These are phyloP conservation scores for Eupithecia pulchellata DNA, from an alignment of 2,888 invertebrate species.

Conservation along the genomic window DNA sequence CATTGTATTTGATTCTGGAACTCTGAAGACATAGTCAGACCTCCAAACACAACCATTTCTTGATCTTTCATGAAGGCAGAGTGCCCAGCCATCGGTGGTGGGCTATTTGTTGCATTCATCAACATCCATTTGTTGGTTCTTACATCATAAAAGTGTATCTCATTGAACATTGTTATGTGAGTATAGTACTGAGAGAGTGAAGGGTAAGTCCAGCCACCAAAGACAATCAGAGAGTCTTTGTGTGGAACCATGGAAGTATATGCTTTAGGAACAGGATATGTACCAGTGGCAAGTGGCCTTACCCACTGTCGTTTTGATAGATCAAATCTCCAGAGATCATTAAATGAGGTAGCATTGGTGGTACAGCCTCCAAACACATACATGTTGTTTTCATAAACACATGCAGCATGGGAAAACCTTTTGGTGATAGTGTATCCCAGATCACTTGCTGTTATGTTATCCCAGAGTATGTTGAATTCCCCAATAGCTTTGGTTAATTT, in stretches of 20 bases:
- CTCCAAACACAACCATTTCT: slow-evolving; percentile 94
- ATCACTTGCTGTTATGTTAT: slow-evolving; percentile 84
- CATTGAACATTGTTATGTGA: slow-evolving; percentile 95
- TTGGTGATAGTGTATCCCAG: slow-evolving; percentile 92
- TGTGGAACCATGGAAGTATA: slow-evolving; percentile 96
- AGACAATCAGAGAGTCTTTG: slow-evolving; percentile 92
- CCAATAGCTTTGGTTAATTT: slow-evolving; percentile 91
- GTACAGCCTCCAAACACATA: slow-evolving; percentile 99
- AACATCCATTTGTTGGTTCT: slow-evolving; percentile 91
- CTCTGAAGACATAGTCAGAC: slow-evolving; percentile 84
- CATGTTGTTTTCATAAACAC: slow-evolving; percentile 93
- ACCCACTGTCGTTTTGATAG: slow-evolving; percentile 94
- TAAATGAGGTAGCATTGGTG: slow-evolving; percentile 96
- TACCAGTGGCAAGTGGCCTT: slow-evolving; percentile 91
- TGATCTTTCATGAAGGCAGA: slow-evolving; percentile 94
- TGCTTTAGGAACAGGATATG: slow-evolving; percentile 98
- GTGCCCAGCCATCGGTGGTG: slow-evolving; percentile 96
- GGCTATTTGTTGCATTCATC: slow-evolving; percentile 88
- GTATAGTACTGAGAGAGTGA: slow-evolving; percentile 93
- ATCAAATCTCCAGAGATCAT: slow-evolving; percentile 98
- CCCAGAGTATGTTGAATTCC: slow-evolving; percentile 92
- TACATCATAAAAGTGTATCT: slow-evolving; percentile 95
- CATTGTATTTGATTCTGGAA: slow-evolving; percentile 79
- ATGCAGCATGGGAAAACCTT: slow-evolving; percentile 96
- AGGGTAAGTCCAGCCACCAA: slow-evolving; percentile 98